Conservation (phyloP, 2,888 invertebrate genomes). For the Drosophila neutralis region DNA sequence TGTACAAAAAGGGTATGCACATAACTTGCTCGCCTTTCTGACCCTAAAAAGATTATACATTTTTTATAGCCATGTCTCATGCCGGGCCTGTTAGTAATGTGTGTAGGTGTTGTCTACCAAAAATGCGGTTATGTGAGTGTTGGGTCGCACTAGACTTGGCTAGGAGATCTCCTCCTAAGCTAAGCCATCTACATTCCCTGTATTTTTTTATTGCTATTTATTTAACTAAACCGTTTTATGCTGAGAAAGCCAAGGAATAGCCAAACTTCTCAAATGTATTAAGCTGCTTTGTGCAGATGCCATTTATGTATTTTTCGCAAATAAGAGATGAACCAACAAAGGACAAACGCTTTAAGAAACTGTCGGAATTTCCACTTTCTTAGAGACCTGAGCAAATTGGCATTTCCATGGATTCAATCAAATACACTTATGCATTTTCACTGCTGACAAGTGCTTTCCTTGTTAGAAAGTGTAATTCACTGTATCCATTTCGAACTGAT, state of each 20-base stretch:
- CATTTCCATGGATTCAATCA: neutral
- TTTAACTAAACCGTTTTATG: neutral
- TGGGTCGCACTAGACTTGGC: neutral
- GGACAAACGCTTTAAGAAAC: neutral
- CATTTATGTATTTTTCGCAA: neutral
- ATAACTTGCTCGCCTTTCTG: constrained; percentile 5
- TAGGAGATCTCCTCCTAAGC: neutral
- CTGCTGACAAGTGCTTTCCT: neutral
- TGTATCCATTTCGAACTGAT: neutral
- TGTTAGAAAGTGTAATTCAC: neutral
- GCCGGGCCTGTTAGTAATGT: neutral
- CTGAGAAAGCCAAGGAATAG: neutral
- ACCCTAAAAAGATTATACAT: constrained; percentile 6
- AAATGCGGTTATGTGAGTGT: neutral
- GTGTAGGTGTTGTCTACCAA: neutral
- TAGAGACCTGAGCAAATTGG: neutral
- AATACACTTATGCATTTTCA: neutral
- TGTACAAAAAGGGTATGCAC: constrained; percentile 6
- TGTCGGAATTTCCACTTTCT: neutral
- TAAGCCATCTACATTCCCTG: neutral
- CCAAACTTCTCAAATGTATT: neutral
- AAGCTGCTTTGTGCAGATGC: neutral
- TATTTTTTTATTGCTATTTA: neutral
- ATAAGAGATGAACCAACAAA: neutral
- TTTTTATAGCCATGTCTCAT: neutral